Evolutionary conservation across 1,140 invertebrate species (phyloP).

Genomic region (Drosophila pallidifrons): DNA sequence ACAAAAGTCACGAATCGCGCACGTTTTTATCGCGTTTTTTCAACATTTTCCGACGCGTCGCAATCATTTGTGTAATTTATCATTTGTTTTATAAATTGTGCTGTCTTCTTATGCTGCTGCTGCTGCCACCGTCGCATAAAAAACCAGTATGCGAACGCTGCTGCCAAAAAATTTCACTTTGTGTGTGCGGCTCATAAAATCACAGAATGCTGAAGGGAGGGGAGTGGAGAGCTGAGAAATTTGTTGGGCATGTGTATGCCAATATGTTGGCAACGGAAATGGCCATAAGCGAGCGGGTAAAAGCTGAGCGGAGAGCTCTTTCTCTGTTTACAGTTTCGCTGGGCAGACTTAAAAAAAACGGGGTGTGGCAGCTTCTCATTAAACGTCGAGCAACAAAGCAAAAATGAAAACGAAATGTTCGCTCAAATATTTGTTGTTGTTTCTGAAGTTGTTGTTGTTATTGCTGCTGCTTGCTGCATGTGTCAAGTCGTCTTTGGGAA

Average conservation of each 20-base stretch:
- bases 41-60: conserved; percentile 40
- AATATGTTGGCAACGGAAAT: conserved; percentile 78
- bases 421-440: conserved; percentile 52
- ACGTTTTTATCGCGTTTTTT: conserved; percentile 71
- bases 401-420: conserved; percentile 69
- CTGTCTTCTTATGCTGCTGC: conserved; percentile 4
- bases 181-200: conserved; percentile 32
- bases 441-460: neutral
- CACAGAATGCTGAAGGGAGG: conserved; percentile 2
- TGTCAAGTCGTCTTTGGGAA: conserved; percentile 67
- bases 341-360: conserved; percentile 7
- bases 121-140: conserved; percentile 26
- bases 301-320: conserved; percentile 6
- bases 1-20: conserved; percentile 38
- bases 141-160: conserved; percentile 56
- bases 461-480: conserved; percentile 10
- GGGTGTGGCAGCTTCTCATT: conserved; percentile 63
- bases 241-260: conserved; percentile 75
- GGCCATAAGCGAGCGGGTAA: conserved; percentile 61
- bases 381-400: conserved; percentile 37
- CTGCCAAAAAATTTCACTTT: conserved; percentile 46
- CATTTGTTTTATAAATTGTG: conserved; percentile 39
- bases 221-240: conserved; percentile 35
- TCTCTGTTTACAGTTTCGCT: conserved; percentile 18
- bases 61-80: conserved; percentile 49